phyloP scores from a whole-genome alignment of 2,113 vertebrate species.

The Turdus rufiventris region DNA sequence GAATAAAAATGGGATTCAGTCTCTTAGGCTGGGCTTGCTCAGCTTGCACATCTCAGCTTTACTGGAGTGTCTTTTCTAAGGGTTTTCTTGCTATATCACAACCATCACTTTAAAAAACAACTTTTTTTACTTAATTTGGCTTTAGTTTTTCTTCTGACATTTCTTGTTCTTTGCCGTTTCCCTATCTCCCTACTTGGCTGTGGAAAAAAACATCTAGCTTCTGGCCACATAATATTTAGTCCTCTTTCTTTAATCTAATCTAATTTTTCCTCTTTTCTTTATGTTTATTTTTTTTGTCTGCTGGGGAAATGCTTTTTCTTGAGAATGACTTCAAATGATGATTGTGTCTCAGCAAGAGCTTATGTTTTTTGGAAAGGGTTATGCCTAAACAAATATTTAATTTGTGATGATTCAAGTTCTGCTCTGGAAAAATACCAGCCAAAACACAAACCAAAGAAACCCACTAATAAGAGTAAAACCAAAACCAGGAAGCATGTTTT shows the following conservation, averaged over 20 bases:
- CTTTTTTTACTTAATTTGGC: background rate
- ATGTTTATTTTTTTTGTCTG: background rate
- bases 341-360: background rate
- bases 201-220: background rate
- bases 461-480: background rate
- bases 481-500: background rate
- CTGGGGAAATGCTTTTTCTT: background rate
- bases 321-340: background rate
- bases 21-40: background rate
- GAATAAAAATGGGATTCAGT: accelerated
- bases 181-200: background rate
- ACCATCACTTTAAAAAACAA: background rate
- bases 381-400: background rate
- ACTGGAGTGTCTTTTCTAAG: background rate
- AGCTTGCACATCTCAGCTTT: background rate
- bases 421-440: background rate
- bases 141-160: background rate
- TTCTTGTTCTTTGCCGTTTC: background rate
- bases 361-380: background rate
- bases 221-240: background rate
- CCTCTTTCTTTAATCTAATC: background rate
- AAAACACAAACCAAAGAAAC: background rate
- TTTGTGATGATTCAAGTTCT: background rate
- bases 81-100: background rate
- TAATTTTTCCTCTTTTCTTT: background rate